These are phyloP conservation scores for Falco biarmicus DNA, from an alignment of 2,797 vertebrate species.

Conservation along the genomic window DNA sequence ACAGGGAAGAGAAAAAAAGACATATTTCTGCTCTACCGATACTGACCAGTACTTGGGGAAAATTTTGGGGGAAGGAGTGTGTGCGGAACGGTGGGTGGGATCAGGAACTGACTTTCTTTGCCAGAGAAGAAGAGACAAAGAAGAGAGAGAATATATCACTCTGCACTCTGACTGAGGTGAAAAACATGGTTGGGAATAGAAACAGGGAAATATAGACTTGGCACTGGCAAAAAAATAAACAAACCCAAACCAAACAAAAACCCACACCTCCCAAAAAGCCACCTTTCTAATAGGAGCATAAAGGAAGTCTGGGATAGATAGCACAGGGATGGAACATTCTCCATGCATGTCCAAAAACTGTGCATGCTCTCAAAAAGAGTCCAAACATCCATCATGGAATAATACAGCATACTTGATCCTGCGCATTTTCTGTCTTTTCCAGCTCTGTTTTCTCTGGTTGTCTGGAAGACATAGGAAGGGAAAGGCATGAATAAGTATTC, in stretches of 20 bases:
- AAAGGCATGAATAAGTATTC: background rate
- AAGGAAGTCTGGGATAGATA: background rate
- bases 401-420: background rate
- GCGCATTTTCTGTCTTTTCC: background rate
- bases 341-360: background rate
- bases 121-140: background rate
- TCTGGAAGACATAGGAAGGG: background rate
- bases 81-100: too few species aligned
- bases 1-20: rapidly evolving
- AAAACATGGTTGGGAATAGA: background rate
- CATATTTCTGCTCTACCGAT: background rate
- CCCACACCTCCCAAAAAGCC: rapidly evolving
- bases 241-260: background rate
- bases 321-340: background rate
- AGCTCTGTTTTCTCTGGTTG: background rate
- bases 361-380: background rate
- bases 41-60: background rate
- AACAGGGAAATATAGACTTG: background rate
- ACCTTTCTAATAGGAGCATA: background rate
- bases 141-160: background rate
- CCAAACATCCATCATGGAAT: background rate
- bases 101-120: background rate
- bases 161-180: background rate
- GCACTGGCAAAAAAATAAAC: background rate
- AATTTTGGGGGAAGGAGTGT: background rate